Evolutionary conservation across 1,140 invertebrate species (phyloP).

Genomic region (Panagrolaimus sp.): DNA sequence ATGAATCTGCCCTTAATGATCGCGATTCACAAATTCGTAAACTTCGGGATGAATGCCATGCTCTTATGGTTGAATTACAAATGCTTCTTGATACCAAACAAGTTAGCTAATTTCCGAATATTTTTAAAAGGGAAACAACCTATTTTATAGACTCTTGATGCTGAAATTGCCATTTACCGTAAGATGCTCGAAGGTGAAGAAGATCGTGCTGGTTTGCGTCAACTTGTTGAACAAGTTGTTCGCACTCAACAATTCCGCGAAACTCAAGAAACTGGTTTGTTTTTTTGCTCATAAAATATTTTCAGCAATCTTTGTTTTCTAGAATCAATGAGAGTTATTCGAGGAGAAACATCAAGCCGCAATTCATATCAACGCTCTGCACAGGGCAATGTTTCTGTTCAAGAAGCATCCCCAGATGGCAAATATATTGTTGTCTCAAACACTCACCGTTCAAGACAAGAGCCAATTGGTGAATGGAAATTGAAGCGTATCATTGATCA

Average conservation of each 20-base stretch:
- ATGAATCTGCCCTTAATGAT: slow-evolving; percentile 57
- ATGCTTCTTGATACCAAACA: slow-evolving; percentile 62
- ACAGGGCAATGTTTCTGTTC: slow-evolving; percentile 60
- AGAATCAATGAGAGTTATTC: slow-evolving; percentile 59
- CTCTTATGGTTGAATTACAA: slow-evolving; percentile 61
- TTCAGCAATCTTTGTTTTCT: slow-evolving; percentile 23
- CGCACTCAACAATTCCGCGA: slow-evolving; percentile 53
- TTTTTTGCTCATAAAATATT: background rate
- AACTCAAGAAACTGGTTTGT: slow-evolving; percentile 48
- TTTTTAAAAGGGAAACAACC: background rate
- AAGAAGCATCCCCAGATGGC: background rate
- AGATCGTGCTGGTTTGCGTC: slow-evolving; percentile 55
- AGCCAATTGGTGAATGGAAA: slow-evolving; percentile 58
- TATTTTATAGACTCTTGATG: slow-evolving; percentile 47
- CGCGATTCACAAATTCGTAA: slow-evolving; percentile 59
- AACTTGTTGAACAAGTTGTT: slow-evolving; percentile 54
- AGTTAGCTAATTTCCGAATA: background rate
- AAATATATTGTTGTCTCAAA: slow-evolving; percentile 50
- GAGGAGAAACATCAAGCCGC: slow-evolving; percentile 63
- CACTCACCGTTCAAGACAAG: slow-evolving; percentile 56
- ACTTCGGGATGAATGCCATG: slow-evolving; percentile 60
- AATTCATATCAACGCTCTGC: slow-evolving; percentile 64
- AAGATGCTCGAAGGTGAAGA: slow-evolving; percentile 60
- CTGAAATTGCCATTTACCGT: slow-evolving; percentile 60
- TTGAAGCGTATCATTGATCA: slow-evolving; percentile 56